Conservation (phyloP, 2,797 vertebrate genomes). For the Otus scops region DNA sequence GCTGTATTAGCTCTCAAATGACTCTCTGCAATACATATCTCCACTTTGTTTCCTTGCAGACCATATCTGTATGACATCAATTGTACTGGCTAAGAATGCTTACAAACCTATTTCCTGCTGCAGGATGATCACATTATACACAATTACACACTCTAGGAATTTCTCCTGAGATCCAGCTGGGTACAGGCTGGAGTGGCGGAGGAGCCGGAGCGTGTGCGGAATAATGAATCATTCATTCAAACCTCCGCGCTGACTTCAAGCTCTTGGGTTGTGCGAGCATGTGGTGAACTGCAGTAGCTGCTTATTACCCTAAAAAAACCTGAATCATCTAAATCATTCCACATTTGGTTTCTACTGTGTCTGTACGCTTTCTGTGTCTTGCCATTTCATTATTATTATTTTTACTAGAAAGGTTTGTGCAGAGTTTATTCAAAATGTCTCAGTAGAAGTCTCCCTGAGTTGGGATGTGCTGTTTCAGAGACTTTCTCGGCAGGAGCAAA, state of each 20-base stretch:
- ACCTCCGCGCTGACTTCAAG: background rate
- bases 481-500: background rate
- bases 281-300: background rate
- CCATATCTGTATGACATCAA: slow-evolving; percentile 16
- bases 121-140: slow-evolving; percentile 35
- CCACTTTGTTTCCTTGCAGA: background rate
- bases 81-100: slow-evolving; percentile 34
- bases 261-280: background rate
- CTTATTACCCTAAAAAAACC: background rate
- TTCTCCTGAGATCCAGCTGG: slow-evolving; percentile 40
- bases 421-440: background rate
- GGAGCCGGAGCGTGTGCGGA: background rate
- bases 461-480: background rate
- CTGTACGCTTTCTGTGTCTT: background rate
- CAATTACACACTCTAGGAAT: slow-evolving; percentile 54
- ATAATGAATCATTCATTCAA: slow-evolving; percentile 50
- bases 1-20: background rate
- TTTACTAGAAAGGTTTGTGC: background rate
- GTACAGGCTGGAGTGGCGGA: slow-evolving; percentile 7
- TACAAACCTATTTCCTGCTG: slow-evolving; percentile 37
- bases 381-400: background rate
- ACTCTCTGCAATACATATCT: background rate
- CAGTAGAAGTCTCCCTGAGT: background rate
- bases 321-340: slow-evolving; percentile 1
- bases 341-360: background rate